Evolutionary conservation across 2,888 invertebrate species (phyloP), one percentile per base, ranked within the genome.

Genomic region (Drepana falcataria): DNA sequence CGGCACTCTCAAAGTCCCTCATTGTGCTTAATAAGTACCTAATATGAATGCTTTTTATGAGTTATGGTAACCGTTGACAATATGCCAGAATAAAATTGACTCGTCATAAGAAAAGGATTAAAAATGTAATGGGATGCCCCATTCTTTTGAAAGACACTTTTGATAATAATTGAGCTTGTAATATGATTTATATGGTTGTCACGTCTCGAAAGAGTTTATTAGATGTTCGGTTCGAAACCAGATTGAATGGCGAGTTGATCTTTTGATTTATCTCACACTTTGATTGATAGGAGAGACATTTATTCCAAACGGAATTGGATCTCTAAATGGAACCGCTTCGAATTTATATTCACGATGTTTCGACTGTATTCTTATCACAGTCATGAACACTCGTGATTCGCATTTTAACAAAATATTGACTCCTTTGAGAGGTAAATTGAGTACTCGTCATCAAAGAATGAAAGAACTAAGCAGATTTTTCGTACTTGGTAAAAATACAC

Each of bases 101-200:
- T 85, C 75, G 71, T 76, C 72, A 71, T 72, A 77, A 81, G 79
- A 88, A 88, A 83, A 77, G 87, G 84, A 88, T 87, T 89, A 86
- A 65, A 69, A 70, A 72, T 86, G 85, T 87, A 81, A 81, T 82
- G 68, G 74, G 74, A 66, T 73, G 75, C 68, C 75, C 68, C 71
- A 79, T 82, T 81, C 53, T 57, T 71, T 75, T 82, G 79, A 81
- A 78, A 73, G 74, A 79, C 75, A 67, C 76, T 78, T 84, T 85
- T 87, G 81, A 87, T 87, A 81, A 80, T 83, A 79, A 88, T 85
- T 84, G 83, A 72, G 75, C 73, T 79, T 77, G 81, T 73, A 79
- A 78, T 83, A 86, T 89, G 87, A 88, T 88, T 88, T 86, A 88
- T 79, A 79, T 55, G 73, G 70, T 59, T 77, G 83, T 83, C 82